Evolutionary conservation across 2,888 invertebrate genomes (phyloP).

Genomic region (Synergus laeviventris): DNA sequence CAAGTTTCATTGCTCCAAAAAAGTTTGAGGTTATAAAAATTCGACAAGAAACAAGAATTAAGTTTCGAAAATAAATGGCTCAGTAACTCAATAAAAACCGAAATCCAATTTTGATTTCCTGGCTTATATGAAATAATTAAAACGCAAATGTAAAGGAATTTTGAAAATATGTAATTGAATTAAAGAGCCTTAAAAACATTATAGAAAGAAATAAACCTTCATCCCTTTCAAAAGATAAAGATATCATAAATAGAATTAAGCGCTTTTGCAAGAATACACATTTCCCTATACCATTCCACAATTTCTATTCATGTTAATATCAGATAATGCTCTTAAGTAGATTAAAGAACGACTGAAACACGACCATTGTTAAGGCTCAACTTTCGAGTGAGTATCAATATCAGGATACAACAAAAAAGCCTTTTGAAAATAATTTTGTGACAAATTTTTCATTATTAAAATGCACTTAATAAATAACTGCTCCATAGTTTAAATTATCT

Average conservation of each 20-base stretch:
- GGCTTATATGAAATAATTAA: background rate
- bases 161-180: background rate
- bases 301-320: background rate
- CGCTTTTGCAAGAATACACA: background rate
- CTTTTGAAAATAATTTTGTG: background rate
- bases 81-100: background rate
- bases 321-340: slow-evolving; percentile 15
- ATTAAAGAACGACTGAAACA: background rate
- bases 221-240: background rate
- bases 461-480: background rate
- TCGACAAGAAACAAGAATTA: background rate
- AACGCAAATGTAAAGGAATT: background rate
- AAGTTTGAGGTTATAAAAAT: slow-evolving; percentile 31
- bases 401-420: background rate
- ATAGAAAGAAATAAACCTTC: background rate
- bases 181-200: background rate
- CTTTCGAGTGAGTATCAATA: background rate
- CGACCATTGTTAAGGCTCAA: background rate
- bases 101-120: background rate
- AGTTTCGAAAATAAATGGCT: slow-evolving; percentile 6
- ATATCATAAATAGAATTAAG: background rate
- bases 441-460: background rate
- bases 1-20: background rate
- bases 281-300: background rate
- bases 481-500: background rate